Conservation (phyloP, 2,797 vertebrate genomes). For the Diplodus sargus region DNA sequence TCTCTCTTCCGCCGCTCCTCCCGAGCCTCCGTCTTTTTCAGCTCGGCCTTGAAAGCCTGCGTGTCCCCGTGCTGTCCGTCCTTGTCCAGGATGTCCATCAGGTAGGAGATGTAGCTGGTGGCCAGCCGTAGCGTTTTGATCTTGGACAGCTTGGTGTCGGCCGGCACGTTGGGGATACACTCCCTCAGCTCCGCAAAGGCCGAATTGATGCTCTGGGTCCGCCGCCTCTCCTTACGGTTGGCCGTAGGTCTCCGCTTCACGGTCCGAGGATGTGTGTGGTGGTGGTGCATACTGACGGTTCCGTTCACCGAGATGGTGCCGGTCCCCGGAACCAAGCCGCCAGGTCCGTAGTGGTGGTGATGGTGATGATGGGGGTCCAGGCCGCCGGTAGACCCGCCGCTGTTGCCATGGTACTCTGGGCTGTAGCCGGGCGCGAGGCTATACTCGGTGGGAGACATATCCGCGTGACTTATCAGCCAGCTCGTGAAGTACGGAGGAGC, state of each 20-base stretch:
- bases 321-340: conserved; percentile 61
- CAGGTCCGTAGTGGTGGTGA: conserved; percentile 74
- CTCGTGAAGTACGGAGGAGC: conserved; percentile 95
- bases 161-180: conserved; percentile 98
- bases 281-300: conserved; percentile 67
- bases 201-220: conserved; percentile 99
- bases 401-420: conserved; percentile 78
- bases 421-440: conserved; percentile 79
- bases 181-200: conserved; percentile 97
- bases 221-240: conserved; percentile 96
- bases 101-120: conserved; percentile 99
- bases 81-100: conserved; percentile 99
- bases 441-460: conserved; percentile 97
- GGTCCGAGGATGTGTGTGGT: conserved; percentile 92
- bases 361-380: conserved; percentile 66
- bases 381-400: conserved; percentile 55
- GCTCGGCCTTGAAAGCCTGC: conserved; percentile 98
- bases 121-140: conserved; percentile 97
- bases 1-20: conserved; percentile 97
- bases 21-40: conserved; percentile 96
- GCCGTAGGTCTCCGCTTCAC: conserved; percentile 96
- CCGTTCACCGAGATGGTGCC: conserved; percentile 68
- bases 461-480: conserved; percentile 96
- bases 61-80: conserved; percentile 96
- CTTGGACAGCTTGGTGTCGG: conserved; percentile 98